These are phyloP conservation scores for Lophius piscatorius DNA, from an alignment of 2,113 vertebrate genomes.

Conservation along the genomic window DNA sequence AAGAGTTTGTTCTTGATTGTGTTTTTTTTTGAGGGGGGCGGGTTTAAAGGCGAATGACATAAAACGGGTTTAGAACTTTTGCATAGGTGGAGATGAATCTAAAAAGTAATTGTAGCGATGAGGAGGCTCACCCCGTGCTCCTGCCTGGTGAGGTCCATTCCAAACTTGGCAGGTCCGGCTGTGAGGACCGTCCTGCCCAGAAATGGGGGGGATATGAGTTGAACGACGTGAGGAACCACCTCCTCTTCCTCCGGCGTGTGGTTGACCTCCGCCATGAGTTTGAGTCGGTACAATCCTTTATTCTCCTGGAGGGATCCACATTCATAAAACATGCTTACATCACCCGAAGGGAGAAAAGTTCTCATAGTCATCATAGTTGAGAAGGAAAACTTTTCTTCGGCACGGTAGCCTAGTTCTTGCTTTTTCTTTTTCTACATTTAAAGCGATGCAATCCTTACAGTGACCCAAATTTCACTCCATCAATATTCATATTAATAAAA, in stretches of 20 bases:
- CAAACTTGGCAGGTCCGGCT: conserved; percentile 84
- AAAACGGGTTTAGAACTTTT: too few relatives aligned
- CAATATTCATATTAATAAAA: too few relatives aligned
- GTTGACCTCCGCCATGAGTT: conserved; percentile 81
- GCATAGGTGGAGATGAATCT: too few relatives aligned
- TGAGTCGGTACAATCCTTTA: conserved; percentile 79
- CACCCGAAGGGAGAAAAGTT: too few relatives aligned
- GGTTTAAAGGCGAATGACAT: neutral
- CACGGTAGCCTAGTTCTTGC: too few relatives aligned
- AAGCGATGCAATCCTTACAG: neutral
- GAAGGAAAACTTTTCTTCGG: too few relatives aligned
- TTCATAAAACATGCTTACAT: too few relatives aligned
- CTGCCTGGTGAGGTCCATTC: conserved; percentile 82
- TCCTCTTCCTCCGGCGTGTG: conserved; percentile 69
- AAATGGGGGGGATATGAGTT: conserved; percentile 84
- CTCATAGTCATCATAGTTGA: neutral
- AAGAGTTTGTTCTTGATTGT: neutral
- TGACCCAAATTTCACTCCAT: neutral
- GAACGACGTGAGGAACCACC: conserved; percentile 77
- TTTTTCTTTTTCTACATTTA: neutral
- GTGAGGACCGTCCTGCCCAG: conserved; percentile 80
- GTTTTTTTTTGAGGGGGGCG: neutral
- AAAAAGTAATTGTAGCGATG: too few relatives aligned
- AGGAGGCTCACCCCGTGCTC: conserved; percentile 82
- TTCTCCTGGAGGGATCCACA: conserved; percentile 44